Evolutionary conservation across 2,113 vertebrate genomes (phyloP).

Genomic region (Tinamus guttatus): DNA sequence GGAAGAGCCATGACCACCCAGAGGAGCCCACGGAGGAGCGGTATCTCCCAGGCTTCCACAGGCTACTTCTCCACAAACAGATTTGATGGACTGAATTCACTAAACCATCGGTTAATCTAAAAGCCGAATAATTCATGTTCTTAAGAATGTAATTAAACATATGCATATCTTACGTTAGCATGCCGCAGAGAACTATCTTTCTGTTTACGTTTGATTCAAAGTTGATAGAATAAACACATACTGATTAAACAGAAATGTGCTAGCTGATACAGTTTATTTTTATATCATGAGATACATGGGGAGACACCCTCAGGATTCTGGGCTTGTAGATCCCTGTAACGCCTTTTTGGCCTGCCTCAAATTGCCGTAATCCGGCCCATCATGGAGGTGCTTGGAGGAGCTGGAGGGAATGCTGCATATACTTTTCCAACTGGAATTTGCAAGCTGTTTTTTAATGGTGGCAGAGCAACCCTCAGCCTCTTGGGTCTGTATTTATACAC

Average conservation of each 20-base stretch:
- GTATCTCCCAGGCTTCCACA: background rate
- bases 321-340: background rate
- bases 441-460: background rate
- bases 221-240: background rate
- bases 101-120: background rate
- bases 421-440: background rate
- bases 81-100: background rate
- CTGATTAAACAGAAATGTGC: background rate
- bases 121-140: background rate
- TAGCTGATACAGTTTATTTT: background rate
- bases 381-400: background rate
- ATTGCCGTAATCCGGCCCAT: background rate
- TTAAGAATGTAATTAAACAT: background rate
- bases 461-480: background rate
- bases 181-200: background rate
- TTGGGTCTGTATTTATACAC: background rate
- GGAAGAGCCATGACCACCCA: background rate
- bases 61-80: background rate
- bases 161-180: background rate
- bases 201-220: background rate
- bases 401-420: fast-evolving
- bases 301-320: conserved; percentile 6
- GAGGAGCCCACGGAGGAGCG: background rate
- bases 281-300: background rate
- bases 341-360: background rate